Percentiles rank a stretch among this genome's conserved stretches.
These are phyloP conservation scores for Vicugna pacos DNA, from an alignment of 2,113 vertebrate genomes.

Conservation along the genomic window DNA sequence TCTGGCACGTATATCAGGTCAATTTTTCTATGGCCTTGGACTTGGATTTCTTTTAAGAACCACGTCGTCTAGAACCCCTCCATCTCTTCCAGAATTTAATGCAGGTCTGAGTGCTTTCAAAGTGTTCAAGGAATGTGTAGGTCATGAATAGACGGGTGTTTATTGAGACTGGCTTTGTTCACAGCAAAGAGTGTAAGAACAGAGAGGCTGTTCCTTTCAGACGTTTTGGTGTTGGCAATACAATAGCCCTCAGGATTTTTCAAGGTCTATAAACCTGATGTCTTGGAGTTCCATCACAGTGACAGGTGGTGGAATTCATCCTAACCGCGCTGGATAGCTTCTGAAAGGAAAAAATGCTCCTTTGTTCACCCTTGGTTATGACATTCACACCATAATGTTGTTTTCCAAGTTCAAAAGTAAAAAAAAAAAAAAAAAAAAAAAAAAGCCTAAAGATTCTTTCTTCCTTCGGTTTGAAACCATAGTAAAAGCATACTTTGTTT, in stretches of 20 bases:
- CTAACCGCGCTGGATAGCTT: not conserved
- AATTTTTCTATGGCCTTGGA: not conserved
- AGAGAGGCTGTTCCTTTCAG: not conserved
- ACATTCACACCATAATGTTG: not conserved
- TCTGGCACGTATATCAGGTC: not conserved
- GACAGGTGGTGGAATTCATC: conserved; percentile 41
- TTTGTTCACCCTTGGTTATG: conserved; percentile 10
- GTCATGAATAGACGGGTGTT: not conserved
- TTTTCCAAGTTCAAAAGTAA: conserved; percentile 43
- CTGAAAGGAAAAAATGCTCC: not conserved
- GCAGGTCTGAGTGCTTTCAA: not conserved
- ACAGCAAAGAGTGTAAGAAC: not conserved
- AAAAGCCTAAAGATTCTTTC: not conserved
- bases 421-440: not conserved
- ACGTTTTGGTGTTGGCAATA: not conserved
- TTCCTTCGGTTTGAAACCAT: not conserved
- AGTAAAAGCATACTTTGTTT: not conserved
- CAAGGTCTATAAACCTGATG: not conserved
- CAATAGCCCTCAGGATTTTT: not conserved
- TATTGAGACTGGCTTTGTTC: conserved; percentile 13
- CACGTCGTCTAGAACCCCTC: not conserved
- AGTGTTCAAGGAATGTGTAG: not conserved
- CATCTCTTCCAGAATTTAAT: not conserved
- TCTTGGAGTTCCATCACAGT: not conserved
- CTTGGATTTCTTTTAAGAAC: not conserved